phyloP scores from a whole-genome alignment of 2,888 invertebrate species.

The Polymixis lichenea region DNA sequence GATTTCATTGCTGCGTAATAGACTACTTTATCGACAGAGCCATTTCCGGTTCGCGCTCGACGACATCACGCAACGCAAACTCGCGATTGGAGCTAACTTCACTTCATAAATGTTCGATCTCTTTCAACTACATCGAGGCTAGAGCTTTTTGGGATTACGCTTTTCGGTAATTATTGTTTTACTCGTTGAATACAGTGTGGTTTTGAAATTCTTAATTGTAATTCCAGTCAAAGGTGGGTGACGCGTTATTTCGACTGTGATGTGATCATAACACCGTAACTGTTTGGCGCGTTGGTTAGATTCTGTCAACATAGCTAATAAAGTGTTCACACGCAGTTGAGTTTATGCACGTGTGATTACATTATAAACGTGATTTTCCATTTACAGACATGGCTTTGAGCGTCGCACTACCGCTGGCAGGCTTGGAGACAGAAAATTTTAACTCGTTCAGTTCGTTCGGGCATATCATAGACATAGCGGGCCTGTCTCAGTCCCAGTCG shows the following conservation, averaged over 20 bases:
- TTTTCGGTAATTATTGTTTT: conserved; percentile 89
- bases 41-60: conserved; percentile 87
- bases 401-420: conserved; percentile 91
- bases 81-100: conserved; percentile 84
- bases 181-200: conserved; percentile 72
- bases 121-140: conserved; percentile 88
- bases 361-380: conserved; percentile 80
- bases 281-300: conserved; percentile 88
- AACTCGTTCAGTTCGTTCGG: conserved; percentile 87
- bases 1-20: conserved; percentile 81
- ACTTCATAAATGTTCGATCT: conserved; percentile 89
- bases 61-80: conserved; percentile 87
- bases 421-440: conserved; percentile 90
- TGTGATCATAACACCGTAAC: conserved; percentile 73
- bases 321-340: conserved; percentile 81
- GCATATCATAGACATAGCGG: conserved; percentile 89
- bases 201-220: conserved; percentile 66
- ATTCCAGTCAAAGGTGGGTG: conserved; percentile 75
- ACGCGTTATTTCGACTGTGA: conserved; percentile 67
- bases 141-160: conserved; percentile 87
- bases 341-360: conserved; percentile 87
- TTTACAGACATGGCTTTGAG: conserved; percentile 91
- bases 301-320: conserved; percentile 87
- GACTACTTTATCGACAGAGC: conserved; percentile 81
- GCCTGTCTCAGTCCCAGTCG: conserved; percentile 86